Evolutionary conservation across 2,113 vertebrate genomes (phyloP).

Genomic region (Lates calcarifer): DNA sequence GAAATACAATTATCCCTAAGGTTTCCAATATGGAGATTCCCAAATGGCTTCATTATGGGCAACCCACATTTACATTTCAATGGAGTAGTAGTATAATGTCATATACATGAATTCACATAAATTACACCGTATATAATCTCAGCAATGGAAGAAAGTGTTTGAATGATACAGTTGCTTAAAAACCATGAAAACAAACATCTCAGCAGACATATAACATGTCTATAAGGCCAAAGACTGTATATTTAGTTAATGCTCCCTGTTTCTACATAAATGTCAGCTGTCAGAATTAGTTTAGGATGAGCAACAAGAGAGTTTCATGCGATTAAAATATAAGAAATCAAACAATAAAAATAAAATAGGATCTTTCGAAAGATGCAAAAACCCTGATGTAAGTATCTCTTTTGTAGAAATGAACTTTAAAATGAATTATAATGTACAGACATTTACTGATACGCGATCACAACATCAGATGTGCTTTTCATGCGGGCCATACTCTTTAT

Average conservation of each 20-base stretch:
- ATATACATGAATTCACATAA: slow-evolving; percentile 51
- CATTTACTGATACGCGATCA: neutral
- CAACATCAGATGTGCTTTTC: slow-evolving; percentile 17
- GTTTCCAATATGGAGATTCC: slow-evolving; percentile 61
- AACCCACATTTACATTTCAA: slow-evolving; percentile 65
- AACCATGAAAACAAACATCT: slow-evolving; percentile 24
- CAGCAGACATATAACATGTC: neutral
- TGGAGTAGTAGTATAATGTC: slow-evolving; percentile 11
- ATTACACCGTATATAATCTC: slow-evolving; percentile 62
- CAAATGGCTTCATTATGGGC: slow-evolving; percentile 63
- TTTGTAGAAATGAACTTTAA: neutral
- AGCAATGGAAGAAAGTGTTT: slow-evolving; percentile 21
- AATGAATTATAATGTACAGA: neutral
- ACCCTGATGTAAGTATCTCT: no score
- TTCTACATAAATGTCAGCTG: neutral
- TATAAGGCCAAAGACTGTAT: neutral
- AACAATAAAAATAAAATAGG: neutral
- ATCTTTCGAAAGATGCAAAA: neutral
- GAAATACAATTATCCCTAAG: slow-evolving; percentile 40
- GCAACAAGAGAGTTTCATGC: neutral
- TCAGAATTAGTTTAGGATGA: neutral
- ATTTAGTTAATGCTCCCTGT: neutral
- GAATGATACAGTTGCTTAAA: slow-evolving; percentile 39
- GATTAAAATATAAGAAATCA: neutral
- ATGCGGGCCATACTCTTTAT: neutral